A percentile compares a stretch with the other conserved stretches of the same genome.
Conservation (phyloP, 1,140 invertebrate species). For the Homalodisca vitripennis region DNA sequence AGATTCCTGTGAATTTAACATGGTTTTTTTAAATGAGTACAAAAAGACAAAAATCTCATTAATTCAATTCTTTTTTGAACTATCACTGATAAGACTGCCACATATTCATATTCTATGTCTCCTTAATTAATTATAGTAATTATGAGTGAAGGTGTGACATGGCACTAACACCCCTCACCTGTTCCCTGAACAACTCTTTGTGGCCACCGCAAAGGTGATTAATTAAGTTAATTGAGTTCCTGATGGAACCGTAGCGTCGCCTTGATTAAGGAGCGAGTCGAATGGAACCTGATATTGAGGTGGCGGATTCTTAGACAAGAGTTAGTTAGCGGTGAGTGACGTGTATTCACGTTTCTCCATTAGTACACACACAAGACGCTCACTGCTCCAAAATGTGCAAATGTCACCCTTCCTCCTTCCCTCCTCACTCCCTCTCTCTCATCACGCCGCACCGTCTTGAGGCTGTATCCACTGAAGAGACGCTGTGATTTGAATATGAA, state of each 20-base stretch:
- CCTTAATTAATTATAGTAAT: too few species aligned
- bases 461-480: neutral
- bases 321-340: slow-evolving; percentile 23
- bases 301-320: slow-evolving; percentile 17
- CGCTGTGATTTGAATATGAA: slow-evolving; percentile 30
- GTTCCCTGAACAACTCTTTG: neutral
- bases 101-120: too few species aligned
- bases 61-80: too few species aligned
- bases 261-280: neutral
- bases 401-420: slow-evolving; percentile 5
- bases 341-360: slow-evolving; percentile 22
- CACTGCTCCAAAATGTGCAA: slow-evolving; percentile 17
- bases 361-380: slow-evolving; percentile 21
- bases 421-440: slow-evolving; percentile 2
- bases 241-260: neutral
- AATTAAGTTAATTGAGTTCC: neutral
- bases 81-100: too few species aligned
- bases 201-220: neutral
- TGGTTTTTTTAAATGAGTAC: too few species aligned
- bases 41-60: too few species aligned
- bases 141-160: too few species aligned
- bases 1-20: too few species aligned
- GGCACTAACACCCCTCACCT: too few species aligned
- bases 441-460: slow-evolving; percentile 16
- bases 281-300: slow-evolving; percentile 17